Base-by-base conservation (phyloP, 2,797 vertebrate species). In the Premnoplex brunnescens region DNA sequence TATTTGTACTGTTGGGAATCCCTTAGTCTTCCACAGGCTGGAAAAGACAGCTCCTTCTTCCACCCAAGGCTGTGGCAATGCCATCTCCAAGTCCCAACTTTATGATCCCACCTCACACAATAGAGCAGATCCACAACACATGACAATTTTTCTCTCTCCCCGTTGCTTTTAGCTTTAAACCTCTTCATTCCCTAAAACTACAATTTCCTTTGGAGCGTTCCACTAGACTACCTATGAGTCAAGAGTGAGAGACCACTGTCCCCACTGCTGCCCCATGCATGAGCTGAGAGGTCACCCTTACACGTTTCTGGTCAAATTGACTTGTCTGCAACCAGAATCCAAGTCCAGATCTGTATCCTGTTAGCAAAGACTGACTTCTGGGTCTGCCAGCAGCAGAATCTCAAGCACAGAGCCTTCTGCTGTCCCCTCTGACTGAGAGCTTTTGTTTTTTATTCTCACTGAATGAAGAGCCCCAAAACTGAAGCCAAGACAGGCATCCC, bases 41-140 rank as follows among this genome's bases (percentile, higher is more conserved):
- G 91, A 96, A 89, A 88, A 64, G 63, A 64, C 73, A 73, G 3
- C 32, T 85, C 64, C 60, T 60, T 82, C 74, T 94, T 73, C 78
- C 60, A 78, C 83, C 26, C 3, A 91, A 88, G 59, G 14, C 14
- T 79, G n/a, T 16, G 30, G 78, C 83, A 94, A 75, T 63, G 30
- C 52, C 34, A 89, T 43, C 43, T 12, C 32, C 7, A 54, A 54
- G 52, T 54, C 52, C 52, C 30, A 54, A 13, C 30, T 72, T 63
- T 10, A 63, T 14, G 26, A 90, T 30, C 16, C 32, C 24, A 49
- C 5, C 19, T 78, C 44, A 15, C 30, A 43, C 4, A 2, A 21
- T 1, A 43, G 2, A 62, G n/a, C 7, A 87, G 41, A 78, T 58
- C 39, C 54, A 46, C 41, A 78, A 60, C 8, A 60, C 23, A 1